Percentiles rank a stretch among this genome's conserved stretches.
Evolutionary conservation across 2,888 invertebrate species (phyloP).

Genomic region (Drosophila borborema): DNA sequence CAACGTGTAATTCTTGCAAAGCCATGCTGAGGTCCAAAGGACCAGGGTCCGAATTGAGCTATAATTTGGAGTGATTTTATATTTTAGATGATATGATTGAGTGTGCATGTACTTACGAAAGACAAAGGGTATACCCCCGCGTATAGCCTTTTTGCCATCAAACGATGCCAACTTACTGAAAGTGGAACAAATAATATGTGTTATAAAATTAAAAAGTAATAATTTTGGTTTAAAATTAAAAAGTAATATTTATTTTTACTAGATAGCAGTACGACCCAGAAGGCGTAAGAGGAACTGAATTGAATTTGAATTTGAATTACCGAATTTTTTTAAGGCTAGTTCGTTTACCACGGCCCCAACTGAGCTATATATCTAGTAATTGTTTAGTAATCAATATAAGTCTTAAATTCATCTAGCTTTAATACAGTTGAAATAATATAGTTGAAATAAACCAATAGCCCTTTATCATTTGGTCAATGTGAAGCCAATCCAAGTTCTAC

Average conservation of each 20-base stretch:
- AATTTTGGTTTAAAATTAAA: no score
- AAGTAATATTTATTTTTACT: no score
- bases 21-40: slow-evolving; percentile 97
- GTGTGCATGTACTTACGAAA: slow-evolving; percentile 92
- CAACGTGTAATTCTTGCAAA: slow-evolving; percentile 97
- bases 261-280: background rate
- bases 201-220: background rate
- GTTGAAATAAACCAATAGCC: no score
- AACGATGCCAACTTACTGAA: slow-evolving; percentile 97
- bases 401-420: no score
- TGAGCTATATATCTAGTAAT: no score
- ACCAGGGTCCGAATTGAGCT: slow-evolving; percentile 99
- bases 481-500: no score
- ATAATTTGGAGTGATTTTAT: slow-evolving; percentile 3
- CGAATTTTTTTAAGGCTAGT: background rate
- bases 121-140: slow-evolving; percentile 98
- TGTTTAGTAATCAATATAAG: no score
- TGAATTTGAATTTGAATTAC: background rate
- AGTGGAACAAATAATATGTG: slow-evolving; percentile 55
- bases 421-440: no score
- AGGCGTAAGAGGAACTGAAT: background rate
- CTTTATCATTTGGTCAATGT: no score
- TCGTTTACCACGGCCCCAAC: background rate
- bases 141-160: slow-evolving; percentile 97
- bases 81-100: background rate